Base-by-base conservation (phyloP, 2,113 vertebrate genomes). In the Sinocyclocheilus anshuiensis region DNA sequence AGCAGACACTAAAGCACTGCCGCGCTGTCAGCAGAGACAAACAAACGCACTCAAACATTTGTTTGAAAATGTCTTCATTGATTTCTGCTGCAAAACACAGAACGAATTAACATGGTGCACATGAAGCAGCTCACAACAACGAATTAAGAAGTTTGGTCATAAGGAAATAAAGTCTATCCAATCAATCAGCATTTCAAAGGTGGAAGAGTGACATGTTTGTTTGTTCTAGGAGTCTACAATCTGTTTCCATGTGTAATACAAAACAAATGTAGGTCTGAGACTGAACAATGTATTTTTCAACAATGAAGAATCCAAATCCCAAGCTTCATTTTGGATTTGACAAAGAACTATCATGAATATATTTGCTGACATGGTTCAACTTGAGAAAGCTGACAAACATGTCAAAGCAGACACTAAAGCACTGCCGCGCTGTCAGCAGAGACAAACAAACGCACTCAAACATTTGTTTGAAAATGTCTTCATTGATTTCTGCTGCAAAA, bases 71-170 rank as follows among this genome's bases (percentile, higher is more conserved):
- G 22, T 81, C 78, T 81, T 63, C 36, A 42, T 42, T 39, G 77
- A 33, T 80, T 80, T 80, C 55, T 61, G 55, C 29, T 4, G 26
- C 50, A 76, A 76, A 76, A 76, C 74, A 48, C 79, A 81, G 42
- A 45, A 42, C 8, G 36, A 48, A 81, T 67, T 67, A 67, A 48
- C 79, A 81, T 48, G 59, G 18, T 24, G 36, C n/a, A 45, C 42
- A 50, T 4, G 61, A 20, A 81, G 61, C 8, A 0, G 6, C 10
- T 65, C n/a, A 26, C 16, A 81, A 26, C 59, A 61, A 61, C 57
- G 33, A 61, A 80, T 63, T 63, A 80, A 6, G 33, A 65, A 15
- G 61, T 50, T 81, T 26, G 61, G 61, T 29, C 59, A 33, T 12
- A 29, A 33, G 42, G 6, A 82, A 69, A 82, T 53, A 65, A 69